Evolutionary conservation across 2,888 invertebrate species (phyloP), one percentile per base, ranked within the genome.

Genomic region (Caenorhabditis sp.): DNA sequence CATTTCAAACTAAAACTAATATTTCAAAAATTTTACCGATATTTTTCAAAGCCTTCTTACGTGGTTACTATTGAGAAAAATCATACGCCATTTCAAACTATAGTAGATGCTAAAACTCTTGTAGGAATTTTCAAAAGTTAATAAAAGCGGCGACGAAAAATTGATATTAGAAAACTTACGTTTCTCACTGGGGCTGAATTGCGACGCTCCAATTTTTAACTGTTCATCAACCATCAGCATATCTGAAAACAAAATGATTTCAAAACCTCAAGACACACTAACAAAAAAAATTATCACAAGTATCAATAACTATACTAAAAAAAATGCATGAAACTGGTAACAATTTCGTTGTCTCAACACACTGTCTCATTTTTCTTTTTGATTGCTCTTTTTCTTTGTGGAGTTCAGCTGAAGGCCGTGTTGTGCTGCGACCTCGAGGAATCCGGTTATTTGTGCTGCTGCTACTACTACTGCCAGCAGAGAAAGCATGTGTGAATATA

Each of bases 211-310:
- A 43, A 73, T 68, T 66, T 73, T 73, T 31, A 73, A 26, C 23
- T 73, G 73, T 59, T 73, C 73, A 21, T 73, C 73, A 14, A 68
- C 73, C 68, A 73, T 73, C 26, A 68, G 21, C 73, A 73, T 73
- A 3, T 53, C 5, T 8, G 21, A 20, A 53, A 23, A 10, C 7
- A 53, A 53, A 53, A 53, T 4, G 2, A 53, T 17, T 3, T 21
- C 8, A 53, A 21, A 53, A 53, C 7, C 2, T 10, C n/a, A 50
- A 50, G 5, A 5, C 4, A 50, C 7, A 50, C 14, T 5, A n/a
- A 50, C 14, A 50, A 50, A 50, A 53, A 53, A 53, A 21, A 21
- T 53, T 8, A 20, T 10, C 8, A 10, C 8, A 53, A 53, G 53
- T 23, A 53, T 53, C 23, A 53, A 43, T 31, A 31, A 31, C 31